Evolutionary conservation across 2,113 vertebrate genomes (phyloP).

Genomic region (Brachirus orientalis): DNA sequence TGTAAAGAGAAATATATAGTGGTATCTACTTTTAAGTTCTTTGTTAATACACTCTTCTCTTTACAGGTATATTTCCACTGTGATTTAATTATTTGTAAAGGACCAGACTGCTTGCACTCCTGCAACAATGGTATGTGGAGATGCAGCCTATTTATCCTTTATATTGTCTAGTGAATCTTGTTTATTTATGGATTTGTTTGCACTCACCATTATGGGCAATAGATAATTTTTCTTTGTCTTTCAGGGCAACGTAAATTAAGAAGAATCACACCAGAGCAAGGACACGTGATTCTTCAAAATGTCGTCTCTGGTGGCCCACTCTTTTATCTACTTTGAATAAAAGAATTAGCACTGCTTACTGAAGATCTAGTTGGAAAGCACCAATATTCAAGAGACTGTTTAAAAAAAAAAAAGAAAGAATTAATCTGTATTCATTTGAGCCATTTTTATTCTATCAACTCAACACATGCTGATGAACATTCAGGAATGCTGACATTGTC

Average conservation of each 20-base stretch:
- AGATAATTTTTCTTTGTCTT: neutral
- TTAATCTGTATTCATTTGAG: too few relatives aligned
- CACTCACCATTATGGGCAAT: too few relatives aligned
- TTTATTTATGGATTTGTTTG: neutral
- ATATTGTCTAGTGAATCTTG: neutral
- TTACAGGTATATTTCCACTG: constrained; percentile 65
- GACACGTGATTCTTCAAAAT: neutral
- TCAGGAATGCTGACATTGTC: too few relatives aligned
- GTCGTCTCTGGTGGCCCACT: constrained; percentile 43
- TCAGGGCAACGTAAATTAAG: constrained; percentile 23
- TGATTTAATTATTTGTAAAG: constrained; percentile 62
- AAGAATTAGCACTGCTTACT: neutral
- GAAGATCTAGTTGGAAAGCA: too few relatives aligned
- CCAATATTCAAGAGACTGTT: too few relatives aligned
- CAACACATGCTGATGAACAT: too few relatives aligned
- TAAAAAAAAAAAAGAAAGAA: too few relatives aligned
- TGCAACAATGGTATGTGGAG: constrained; percentile 43
- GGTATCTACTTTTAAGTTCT: neutral
- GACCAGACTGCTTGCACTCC: constrained; percentile 37
- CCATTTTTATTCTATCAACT: too few relatives aligned
- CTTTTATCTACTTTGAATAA: constrained; percentile 23
- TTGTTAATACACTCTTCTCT: neutral
- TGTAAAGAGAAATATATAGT: neutral
- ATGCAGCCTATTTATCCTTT: neutral
- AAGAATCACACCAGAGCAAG: constrained; percentile 4